These are phyloP conservation scores for Erebia palarica DNA, from an alignment of 2,888 invertebrate genomes.

Conservation along the genomic window DNA sequence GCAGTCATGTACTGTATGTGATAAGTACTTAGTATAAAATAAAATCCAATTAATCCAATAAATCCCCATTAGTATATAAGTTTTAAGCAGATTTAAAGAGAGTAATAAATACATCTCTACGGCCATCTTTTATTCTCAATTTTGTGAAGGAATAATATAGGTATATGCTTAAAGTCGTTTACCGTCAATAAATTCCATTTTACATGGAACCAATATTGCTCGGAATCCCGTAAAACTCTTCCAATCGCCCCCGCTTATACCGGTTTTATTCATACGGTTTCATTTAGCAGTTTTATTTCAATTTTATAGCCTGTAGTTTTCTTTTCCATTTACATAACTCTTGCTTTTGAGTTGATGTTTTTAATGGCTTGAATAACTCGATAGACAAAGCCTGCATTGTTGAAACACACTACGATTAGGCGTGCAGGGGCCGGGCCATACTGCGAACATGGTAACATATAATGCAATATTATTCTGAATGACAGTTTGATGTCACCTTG, in stretches of 20 bases:
- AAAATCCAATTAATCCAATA: background rate
- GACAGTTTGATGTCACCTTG: no score
- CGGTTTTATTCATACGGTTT: slow-evolving; percentile 34
- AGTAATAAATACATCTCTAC: background rate
- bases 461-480: no score
- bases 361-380: background rate
- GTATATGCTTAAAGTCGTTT: slow-evolving; percentile 25
- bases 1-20: no score
- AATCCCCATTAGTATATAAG: background rate
- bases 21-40: no score
- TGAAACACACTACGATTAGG: no score
- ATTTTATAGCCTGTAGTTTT: slow-evolving; percentile 24
- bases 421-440: no score
- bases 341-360: slow-evolving; percentile 2
- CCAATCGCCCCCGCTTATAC: slow-evolving; percentile 41
- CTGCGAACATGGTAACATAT: no score
- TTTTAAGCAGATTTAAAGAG: background rate
- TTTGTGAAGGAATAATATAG: slow-evolving; percentile 17
- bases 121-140: slow-evolving; percentile 12
- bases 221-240: slow-evolving; percentile 53
- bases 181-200: slow-evolving; percentile 42
- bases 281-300: slow-evolving; percentile 34
- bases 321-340: slow-evolving; percentile 16
- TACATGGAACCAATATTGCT: slow-evolving; percentile 56
- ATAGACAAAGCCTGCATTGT: background rate